phyloP scores from a whole-genome alignment of 2,113 vertebrate species.

The Acanthisitta chloris region DNA sequence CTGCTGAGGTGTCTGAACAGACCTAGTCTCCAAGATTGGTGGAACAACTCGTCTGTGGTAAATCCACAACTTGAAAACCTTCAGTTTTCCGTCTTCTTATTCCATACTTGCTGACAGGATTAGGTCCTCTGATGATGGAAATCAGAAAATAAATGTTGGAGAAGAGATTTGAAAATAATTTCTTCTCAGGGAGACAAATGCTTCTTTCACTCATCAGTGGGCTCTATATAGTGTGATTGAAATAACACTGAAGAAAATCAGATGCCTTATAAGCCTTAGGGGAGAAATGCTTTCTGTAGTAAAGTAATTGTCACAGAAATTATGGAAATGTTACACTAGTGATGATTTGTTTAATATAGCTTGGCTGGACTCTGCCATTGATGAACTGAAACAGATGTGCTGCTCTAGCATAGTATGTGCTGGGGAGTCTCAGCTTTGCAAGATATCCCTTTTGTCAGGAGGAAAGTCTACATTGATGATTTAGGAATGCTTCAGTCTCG shows the following conservation, averaged over 20 bases:
- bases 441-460: neutral
- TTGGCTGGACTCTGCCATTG: slow-evolving; percentile 33
- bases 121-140: slow-evolving; percentile 22
- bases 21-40: neutral
- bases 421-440: neutral
- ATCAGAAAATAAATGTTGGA: neutral
- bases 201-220: slow-evolving; percentile 47
- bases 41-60: neutral
- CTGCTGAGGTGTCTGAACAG: neutral
- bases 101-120: neutral
- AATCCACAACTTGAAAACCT: neutral
- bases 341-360: slow-evolving; percentile 63
- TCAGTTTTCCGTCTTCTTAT: neutral
- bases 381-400: slow-evolving; percentile 63
- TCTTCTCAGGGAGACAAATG: slow-evolving; percentile 36
- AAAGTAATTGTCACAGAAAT: slow-evolving; percentile 64
- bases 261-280: slow-evolving; percentile 53
- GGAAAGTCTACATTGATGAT: neutral
- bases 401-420: neutral
- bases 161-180: slow-evolving; percentile 13
- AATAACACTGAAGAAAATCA: slow-evolving; percentile 59
- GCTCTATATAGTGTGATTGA: neutral
- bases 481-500: neutral
- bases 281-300: slow-evolving; percentile 49
- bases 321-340: slow-evolving; percentile 57